A percentile compares a stretch with the other conserved stretches of the same genome.
Evolutionary conservation across 2,888 invertebrate species (phyloP).

Genomic region (Tricholauxania praeusta): DNA sequence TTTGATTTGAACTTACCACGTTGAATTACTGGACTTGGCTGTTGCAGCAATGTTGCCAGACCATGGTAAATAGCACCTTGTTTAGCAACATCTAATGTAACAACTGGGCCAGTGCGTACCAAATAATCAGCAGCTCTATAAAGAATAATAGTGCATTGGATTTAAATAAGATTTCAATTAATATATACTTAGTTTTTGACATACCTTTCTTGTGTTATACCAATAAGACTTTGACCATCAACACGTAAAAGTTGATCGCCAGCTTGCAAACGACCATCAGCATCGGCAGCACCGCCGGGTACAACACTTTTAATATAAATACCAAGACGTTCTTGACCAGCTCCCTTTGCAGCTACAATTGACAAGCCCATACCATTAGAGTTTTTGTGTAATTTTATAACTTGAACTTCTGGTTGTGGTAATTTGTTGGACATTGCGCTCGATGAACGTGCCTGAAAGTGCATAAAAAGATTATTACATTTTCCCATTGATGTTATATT

Average conservation of each 20-base stretch:
- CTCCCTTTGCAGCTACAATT: slow-evolving; percentile 96
- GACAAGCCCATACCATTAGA: slow-evolving; percentile 98
- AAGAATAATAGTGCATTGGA: background rate
- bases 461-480: slow-evolving; percentile 39
- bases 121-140: slow-evolving; percentile 93
- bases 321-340: slow-evolving; percentile 86
- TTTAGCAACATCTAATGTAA: slow-evolving; percentile 95
- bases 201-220: slow-evolving; percentile 82
- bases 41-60: slow-evolving; percentile 90
- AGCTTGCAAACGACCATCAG: slow-evolving; percentile 93
- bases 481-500: background rate
- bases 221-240: slow-evolving; percentile 94
- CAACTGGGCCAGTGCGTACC: slow-evolving; percentile 92
- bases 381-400: slow-evolving; percentile 92
- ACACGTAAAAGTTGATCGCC: slow-evolving; percentile 98
- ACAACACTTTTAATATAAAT: slow-evolving; percentile 99
- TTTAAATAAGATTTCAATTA: background rate
- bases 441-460: slow-evolving; percentile 72
- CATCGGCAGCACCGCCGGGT: slow-evolving; percentile 90
- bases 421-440: slow-evolving; percentile 75
- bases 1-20: slow-evolving; percentile 72
- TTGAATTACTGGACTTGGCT: slow-evolving; percentile 86
- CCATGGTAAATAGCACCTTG: slow-evolving; percentile 98
- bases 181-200: background rate
- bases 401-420: slow-evolving; percentile 81